Conservation (phyloP, 37 sponge, comb jelly and placozoan genomes). For the Chondrosia reniformis region DNA sequence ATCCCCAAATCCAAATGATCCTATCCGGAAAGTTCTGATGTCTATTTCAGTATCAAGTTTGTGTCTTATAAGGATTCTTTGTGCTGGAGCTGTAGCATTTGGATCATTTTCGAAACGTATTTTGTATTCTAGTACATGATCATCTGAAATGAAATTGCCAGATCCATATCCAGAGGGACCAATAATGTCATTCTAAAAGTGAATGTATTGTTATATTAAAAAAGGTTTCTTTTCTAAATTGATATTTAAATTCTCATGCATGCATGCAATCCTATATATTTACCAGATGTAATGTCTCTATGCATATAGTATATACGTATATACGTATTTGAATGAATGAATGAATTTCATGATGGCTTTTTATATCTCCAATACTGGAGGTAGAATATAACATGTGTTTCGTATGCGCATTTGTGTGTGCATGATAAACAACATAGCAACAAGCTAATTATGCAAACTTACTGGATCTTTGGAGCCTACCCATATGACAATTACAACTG, state of each 20-base stretch:
- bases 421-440: not conserved
- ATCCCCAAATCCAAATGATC: constrained; percentile 26
- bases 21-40: constrained; percentile 18
- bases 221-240: too few relatives aligned
- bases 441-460: not conserved
- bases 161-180: constrained; percentile 26
- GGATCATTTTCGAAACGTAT: constrained; percentile 35
- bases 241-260: too few relatives aligned
- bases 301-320: too few relatives aligned
- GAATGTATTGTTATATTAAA: too few relatives aligned
- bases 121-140: constrained; percentile 15
- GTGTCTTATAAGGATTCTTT: constrained; percentile 22
- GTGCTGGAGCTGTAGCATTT: constrained; percentile 42
- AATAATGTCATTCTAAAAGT: constrained; percentile 37
- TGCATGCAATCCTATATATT: too few relatives aligned
- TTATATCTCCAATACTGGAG: too few relatives aligned
- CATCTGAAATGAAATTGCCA: constrained; percentile 29
- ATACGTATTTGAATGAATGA: too few relatives aligned
- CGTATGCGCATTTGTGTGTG: too few relatives aligned
- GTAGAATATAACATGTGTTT: too few relatives aligned
- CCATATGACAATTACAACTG: too few relatives aligned
- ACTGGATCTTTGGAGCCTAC: not conserved
- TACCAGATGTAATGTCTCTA: too few relatives aligned
- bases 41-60: constrained; percentile 26
- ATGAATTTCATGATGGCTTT: too few relatives aligned